Conservation (phyloP, 2,888 invertebrate species). For the Encarsia formosa region DNA sequence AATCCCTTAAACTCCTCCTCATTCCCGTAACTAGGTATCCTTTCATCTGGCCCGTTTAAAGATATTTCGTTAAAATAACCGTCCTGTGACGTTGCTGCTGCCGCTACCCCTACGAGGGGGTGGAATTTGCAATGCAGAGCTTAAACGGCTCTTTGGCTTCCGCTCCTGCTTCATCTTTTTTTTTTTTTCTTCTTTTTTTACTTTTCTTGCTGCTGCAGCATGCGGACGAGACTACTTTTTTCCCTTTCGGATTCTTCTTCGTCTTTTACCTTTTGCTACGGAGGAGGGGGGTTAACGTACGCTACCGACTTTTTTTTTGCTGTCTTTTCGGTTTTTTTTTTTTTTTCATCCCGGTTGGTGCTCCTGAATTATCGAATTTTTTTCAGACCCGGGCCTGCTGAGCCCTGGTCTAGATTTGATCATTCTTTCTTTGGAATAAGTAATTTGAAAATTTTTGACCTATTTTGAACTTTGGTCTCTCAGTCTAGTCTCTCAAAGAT, state of each 20-base stretch:
- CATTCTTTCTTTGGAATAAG: too few relatives aligned
- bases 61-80: conserved; percentile 53
- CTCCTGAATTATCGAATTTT: too few relatives aligned
- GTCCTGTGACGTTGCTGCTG: conserved; percentile 35
- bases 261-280: too few relatives aligned
- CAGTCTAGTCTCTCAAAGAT: too few relatives aligned
- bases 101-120: conserved; percentile 39
- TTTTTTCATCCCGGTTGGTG: neutral
- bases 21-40: conserved; percentile 49
- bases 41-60: conserved; percentile 51
- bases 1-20: conserved; percentile 52
- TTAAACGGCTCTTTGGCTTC: conserved; percentile 43
- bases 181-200: too few relatives aligned
- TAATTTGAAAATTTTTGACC: too few relatives aligned
- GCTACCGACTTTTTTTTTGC: neutral
- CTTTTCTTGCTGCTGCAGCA: too few relatives aligned
- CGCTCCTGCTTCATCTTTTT: neutral
- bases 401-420: too few relatives aligned
- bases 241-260: conserved; percentile 9
- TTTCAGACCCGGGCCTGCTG: too few relatives aligned
- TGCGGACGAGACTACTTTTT: too few relatives aligned
- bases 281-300: too few relatives aligned
- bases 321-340: neutral
- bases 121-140: conserved; percentile 53
- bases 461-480: too few relatives aligned